Evolutionary conservation across 1,140 invertebrate genomes (phyloP).

Genomic region (Plectrocnemia conspersa): DNA sequence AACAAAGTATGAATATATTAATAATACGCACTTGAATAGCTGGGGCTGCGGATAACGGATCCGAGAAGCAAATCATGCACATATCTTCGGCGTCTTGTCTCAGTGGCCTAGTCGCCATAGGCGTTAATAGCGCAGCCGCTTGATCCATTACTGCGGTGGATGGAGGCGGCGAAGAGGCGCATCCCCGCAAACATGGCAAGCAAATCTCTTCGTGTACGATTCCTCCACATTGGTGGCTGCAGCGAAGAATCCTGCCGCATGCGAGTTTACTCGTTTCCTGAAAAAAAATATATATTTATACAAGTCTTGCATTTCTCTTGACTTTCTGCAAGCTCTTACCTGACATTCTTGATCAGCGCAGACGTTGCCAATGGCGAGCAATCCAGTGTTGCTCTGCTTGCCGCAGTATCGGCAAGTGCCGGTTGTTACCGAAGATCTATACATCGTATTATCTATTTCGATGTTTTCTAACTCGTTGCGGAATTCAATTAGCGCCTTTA

Average conservation of each 20-base stretch:
- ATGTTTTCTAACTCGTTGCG: constrained; percentile 62
- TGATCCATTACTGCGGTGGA: constrained; percentile 41
- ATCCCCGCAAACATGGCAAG: constrained; percentile 86
- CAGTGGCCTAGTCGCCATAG: constrained; percentile 44
- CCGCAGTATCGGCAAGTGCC: constrained; percentile 92
- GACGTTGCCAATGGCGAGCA: constrained; percentile 87
- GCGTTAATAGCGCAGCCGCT: constrained; percentile 33
- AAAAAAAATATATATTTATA: constrained; percentile 24
- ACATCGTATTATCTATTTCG: not conserved
- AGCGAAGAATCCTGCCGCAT: constrained; percentile 76
- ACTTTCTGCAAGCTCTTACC: constrained; percentile 44
- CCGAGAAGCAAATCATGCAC: constrained; percentile 99
- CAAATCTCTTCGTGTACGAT: constrained; percentile 78
- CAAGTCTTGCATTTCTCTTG: constrained; percentile 13
- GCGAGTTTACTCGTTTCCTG: constrained; percentile 81
- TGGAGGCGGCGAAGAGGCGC: constrained; percentile 52
- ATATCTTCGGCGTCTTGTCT: constrained; percentile 97
- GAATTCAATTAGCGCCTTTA: constrained; percentile 93
- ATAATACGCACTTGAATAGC: constrained; percentile 69
- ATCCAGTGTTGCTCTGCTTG: constrained; percentile 71
- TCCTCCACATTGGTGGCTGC: constrained; percentile 91
- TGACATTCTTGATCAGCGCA: constrained; percentile 92
- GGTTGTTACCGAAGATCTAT: constrained; percentile 45
- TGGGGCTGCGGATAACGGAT: constrained; percentile 89
- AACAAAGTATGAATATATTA: constrained; percentile 36